Evolutionary conservation across 2,888 invertebrate species (phyloP).

Genomic region (Drosophila engyochracea): DNA sequence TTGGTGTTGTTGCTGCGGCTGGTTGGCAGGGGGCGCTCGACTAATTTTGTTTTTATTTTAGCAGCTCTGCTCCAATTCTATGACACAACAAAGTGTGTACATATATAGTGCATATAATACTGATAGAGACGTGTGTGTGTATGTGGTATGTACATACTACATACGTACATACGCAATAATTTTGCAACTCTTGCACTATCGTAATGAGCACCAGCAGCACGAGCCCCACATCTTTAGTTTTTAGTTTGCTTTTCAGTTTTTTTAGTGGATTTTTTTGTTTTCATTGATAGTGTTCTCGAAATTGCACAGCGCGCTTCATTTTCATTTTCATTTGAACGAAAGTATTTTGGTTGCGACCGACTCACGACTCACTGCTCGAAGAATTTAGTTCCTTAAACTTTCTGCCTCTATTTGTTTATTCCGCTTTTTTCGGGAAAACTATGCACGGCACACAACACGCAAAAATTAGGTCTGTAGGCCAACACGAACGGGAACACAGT

Average conservation of each 20-base stretch:
- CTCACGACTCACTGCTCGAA: constrained; percentile 25
- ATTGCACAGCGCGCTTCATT: constrained; percentile 34
- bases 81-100: constrained; percentile 63
- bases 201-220: constrained; percentile 33
- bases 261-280: constrained; percentile 27
- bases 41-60: constrained; percentile 60
- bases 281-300: constrained; percentile 30
- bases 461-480: constrained; percentile 81
- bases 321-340: constrained; percentile 23
- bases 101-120: constrained; percentile 20
- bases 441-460: constrained; percentile 69
- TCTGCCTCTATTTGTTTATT: constrained; percentile 59
- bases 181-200: constrained; percentile 47
- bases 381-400: constrained; percentile 51
- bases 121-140: not conserved
- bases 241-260: constrained; percentile 31
- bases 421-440: constrained; percentile 76
- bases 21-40: constrained; percentile 50
- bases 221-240: constrained; percentile 11
- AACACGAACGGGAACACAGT: constrained; percentile 81
- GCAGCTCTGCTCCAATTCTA: constrained; percentile 71
- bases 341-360: constrained; percentile 32
- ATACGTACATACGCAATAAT: constrained; percentile 31
- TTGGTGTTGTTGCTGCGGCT: constrained; percentile 31
- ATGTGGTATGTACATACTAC: constrained; percentile 1